Conservation (phyloP, 2,888 invertebrate species). For the Tholera decimalis region DNA sequence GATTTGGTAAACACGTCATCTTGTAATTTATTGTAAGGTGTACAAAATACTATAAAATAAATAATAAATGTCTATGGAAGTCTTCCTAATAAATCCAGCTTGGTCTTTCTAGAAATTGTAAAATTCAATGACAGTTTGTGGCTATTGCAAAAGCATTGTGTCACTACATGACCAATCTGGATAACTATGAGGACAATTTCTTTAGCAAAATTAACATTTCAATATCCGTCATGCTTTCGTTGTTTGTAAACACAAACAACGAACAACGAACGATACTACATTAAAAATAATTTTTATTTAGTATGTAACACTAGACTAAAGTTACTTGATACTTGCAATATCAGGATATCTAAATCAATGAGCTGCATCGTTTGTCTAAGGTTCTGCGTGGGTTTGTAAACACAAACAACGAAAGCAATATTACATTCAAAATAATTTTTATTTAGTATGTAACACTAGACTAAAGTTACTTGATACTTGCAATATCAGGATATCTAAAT, state of each 20-base stretch:
- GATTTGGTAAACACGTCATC: background rate
- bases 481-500: constrained; percentile 58
- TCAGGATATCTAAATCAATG: constrained; percentile 59
- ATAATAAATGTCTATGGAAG: accelerated
- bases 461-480: constrained; percentile 56
- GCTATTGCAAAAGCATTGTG: background rate
- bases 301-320: constrained; percentile 16
- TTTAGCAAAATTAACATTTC: too few species aligned
- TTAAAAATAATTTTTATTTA: constrained; percentile 16
- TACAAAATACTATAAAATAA: too few species aligned
- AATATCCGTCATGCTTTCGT: too few species aligned
- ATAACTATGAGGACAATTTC: background rate
- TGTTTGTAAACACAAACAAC: too few species aligned
- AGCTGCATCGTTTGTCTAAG: constrained; percentile 88
- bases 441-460: constrained; percentile 3
- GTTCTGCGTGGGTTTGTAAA: constrained; percentile 98
- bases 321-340: constrained; percentile 57
- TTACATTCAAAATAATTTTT: constrained; percentile 14
- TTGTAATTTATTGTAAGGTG: background rate
- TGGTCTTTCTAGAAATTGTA: background rate
- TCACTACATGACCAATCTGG: too few species aligned
- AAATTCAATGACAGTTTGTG: background rate
- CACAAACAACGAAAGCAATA: background rate
- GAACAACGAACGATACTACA: background rate
- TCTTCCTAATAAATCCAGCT: background rate